Conservation (phyloP, 2,113 vertebrate genomes). For the Tragelaphus imberbis region DNA sequence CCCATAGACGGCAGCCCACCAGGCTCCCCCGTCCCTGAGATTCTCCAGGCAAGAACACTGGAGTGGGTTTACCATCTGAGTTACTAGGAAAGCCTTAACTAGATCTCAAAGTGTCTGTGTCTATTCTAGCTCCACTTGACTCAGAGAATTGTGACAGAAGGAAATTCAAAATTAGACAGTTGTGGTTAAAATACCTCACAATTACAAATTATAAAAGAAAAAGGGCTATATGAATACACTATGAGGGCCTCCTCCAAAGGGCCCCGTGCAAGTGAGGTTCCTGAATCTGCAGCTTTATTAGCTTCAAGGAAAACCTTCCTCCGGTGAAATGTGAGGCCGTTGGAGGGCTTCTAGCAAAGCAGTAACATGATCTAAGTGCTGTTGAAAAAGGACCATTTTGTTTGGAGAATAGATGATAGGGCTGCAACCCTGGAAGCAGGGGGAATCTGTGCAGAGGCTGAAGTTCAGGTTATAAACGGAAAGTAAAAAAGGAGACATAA, state of each 20-base stretch:
- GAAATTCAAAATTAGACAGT: background rate
- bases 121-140: background rate
- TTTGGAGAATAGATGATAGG: background rate
- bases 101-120: background rate
- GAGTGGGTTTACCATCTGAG: background rate
- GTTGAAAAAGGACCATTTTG: background rate
- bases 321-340: background rate
- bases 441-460: background rate
- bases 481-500: conserved; percentile 18
- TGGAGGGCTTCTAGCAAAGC: background rate
- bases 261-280: background rate
- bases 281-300: background rate
- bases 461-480: background rate
- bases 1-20: background rate
- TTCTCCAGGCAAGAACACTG: background rate
- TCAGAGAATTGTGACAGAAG: background rate
- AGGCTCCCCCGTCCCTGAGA: background rate
- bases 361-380: background rate
- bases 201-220: background rate
- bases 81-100: background rate
- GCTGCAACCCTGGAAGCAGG: background rate
- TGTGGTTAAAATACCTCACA: conserved; percentile 4
- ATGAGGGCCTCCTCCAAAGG: background rate
- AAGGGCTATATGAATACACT: background rate
- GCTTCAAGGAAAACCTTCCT: background rate